Evolutionary conservation across 2,888 invertebrate species (phyloP).

Genomic region (Idaea aversata): DNA sequence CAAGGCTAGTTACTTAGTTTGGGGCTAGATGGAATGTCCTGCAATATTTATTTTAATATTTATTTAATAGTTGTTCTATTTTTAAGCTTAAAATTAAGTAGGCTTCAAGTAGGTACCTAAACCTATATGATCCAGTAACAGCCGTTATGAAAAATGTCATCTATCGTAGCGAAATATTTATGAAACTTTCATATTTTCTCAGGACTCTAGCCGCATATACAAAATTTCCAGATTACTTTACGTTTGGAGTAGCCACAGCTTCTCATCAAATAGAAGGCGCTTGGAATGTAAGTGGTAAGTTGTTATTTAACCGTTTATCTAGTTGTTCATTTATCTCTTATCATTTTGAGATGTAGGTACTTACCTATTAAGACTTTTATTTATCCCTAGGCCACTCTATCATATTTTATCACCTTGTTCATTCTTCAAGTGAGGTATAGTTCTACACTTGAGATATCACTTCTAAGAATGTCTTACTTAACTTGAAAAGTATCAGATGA

Average conservation of each 20-base stretch:
- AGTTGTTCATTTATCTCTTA: not conserved
- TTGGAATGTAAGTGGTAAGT: slow-evolving; percentile 81
- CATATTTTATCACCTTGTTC: slow-evolving; percentile 12
- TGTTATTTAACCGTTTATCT: slow-evolving; percentile 3
- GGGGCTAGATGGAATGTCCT: no score
- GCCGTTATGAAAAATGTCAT: no score
- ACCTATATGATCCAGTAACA: no score
- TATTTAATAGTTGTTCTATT: no score
- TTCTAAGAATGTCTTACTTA: not conserved
- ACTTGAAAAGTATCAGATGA: not conserved
- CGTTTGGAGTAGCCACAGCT: slow-evolving; percentile 77
- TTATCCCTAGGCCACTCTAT: slow-evolving; percentile 15
- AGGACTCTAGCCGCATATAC: slow-evolving; percentile 58
- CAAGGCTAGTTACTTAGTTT: no score
- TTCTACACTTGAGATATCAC: not conserved
- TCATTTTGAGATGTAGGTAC: not conserved
- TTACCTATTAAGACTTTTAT: not conserved
- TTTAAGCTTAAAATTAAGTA: no score
- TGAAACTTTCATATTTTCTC: slow-evolving; percentile 7
- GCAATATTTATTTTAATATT: no score
- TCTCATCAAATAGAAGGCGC: slow-evolving; percentile 83
- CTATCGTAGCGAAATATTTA: no score
- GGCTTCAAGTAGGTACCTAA: no score
- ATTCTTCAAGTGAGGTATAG: slow-evolving; percentile 17
- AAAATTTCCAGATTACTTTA: slow-evolving; percentile 72